phyloP scores from a whole-genome alignment of 2,797 vertebrate genomes.

The Spinus olivaceus region DNA sequence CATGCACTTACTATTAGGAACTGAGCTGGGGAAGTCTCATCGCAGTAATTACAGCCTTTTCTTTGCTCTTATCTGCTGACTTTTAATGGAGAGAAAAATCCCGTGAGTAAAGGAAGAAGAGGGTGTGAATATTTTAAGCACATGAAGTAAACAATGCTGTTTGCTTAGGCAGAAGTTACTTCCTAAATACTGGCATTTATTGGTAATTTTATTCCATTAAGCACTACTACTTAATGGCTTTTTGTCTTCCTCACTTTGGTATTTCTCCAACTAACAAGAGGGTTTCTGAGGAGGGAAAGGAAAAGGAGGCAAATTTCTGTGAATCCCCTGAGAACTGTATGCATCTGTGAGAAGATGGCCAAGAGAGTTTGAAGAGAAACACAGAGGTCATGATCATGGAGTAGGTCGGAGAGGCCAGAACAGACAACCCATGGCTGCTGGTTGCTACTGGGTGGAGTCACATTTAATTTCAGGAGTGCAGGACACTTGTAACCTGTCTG shows the following conservation, averaged over 20 bases:
- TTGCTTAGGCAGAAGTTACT: not conserved
- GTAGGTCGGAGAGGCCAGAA: not conserved
- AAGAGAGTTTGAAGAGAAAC: not conserved
- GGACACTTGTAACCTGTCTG: not conserved
- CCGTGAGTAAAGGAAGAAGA: not conserved
- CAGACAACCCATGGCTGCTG: not conserved
- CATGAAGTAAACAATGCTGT: not conserved
- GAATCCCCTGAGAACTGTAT: not conserved
- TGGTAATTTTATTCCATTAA: conserved; percentile 1
- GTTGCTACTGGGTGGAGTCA: not conserved
- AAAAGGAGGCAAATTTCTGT: not conserved
- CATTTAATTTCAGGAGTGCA: not conserved
- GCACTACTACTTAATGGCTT: not conserved
- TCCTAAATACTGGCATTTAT: not conserved
- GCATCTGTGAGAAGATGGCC: not conserved
- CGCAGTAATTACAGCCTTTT: not conserved
- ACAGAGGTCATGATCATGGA: rapidly evolving
- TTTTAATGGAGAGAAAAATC: conserved; percentile 1
- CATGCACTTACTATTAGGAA: not conserved
- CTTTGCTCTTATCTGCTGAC: not conserved
- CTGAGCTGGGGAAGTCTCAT: not conserved
- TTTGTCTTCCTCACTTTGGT: not conserved
- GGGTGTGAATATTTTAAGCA: not conserved
- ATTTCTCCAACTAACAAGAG: not conserved
- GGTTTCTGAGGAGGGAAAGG: not conserved